Evolutionary conservation across 2,797 vertebrate species (phyloP), one percentile per base, ranked within the genome.

Genomic region (Cetoscarus ocellatus): DNA sequence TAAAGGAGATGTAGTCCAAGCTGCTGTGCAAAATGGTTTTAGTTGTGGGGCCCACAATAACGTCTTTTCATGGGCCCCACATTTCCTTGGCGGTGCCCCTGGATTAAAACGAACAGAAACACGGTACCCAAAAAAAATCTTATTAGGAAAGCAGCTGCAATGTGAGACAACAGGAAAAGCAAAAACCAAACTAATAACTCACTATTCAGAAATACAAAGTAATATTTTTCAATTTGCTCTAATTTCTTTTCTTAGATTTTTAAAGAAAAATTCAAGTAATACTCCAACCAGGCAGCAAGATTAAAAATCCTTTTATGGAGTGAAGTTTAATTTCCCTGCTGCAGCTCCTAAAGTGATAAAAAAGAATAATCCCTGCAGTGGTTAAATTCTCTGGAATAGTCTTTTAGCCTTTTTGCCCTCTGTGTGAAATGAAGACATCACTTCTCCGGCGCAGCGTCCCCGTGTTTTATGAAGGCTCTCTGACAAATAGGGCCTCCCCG

Each of bases 341-440:
- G 70, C 49, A 52, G 60, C 35, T 11, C 9, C 38, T 15, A 49
- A 15, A 65, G 38, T 15, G 10, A 62, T 50, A 14, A 38, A 2
- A 42, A 14, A 39, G n/a, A 18, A 34, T 49, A 72, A 50, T 42
- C 6, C 42, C 62, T 49, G 48, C 11, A 1, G 34, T 45, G 36
- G 40, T 73, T 75, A 27, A 54, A 82, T 75, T 34, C 5, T 9
- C 56, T 39, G 43, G 44, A 79, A 89, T 91, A 88, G 86, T 75
- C 91, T 96, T 96, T 95, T 60, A 75, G 95, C 94, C 94, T 95
- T 94, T 79, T 93, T 94, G 93, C 94, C 94, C 96, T 96, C 95
- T 93, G 92, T 91, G 94, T 93, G 95, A 96, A 96, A 98, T 98
- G 94, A 96, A 98, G 97, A 97, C 96, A 96, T 98, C 96, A 96